Percentiles rank a stretch among this genome's conserved stretches.
phyloP scores from a whole-genome alignment of 2,113 vertebrate species.

The Cololabis saira region DNA sequence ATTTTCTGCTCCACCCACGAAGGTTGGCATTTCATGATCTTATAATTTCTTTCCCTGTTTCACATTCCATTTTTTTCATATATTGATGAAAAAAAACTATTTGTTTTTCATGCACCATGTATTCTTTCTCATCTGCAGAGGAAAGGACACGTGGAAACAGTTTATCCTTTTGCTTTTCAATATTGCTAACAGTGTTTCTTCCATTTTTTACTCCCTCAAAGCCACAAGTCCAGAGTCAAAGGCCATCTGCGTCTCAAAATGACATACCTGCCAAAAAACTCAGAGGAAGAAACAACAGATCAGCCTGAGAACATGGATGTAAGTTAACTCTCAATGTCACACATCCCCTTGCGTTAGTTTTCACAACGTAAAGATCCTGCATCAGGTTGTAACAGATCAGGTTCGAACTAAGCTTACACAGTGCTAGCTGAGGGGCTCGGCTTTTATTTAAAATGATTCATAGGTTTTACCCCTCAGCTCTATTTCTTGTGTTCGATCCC shows the following conservation, averaged over 20 bases:
- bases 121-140: conserved; percentile 7
- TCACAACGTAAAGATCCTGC: no score
- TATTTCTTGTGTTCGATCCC: no score
- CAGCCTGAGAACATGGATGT: conserved; percentile 92
- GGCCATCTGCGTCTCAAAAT: conserved; percentile 97
- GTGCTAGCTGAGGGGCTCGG: no score
- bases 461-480: no score
- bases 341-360: no score
- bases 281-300: conserved; percentile 88
- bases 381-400: no score
- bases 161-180: conserved; percentile 12
- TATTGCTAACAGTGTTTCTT: neutral
- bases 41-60: conserved; percentile 39
- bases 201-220: conserved; percentile 56
- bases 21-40: conserved; percentile 82
- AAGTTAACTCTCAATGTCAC: conserved; percentile 44
- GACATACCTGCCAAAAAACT: conserved; percentile 94
- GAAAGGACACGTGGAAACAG: neutral
- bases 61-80: conserved; percentile 36
- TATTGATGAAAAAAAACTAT: no score
- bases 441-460: no score
- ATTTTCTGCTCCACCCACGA: conserved; percentile 97
- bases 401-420: no score
- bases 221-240: conserved; percentile 96
- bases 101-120: no score